Percentiles rank a stretch among this genome's conserved stretches.
Evolutionary conservation across 2,797 vertebrate genomes (phyloP).

Genomic region (Dicrostonyx torquatus): DNA sequence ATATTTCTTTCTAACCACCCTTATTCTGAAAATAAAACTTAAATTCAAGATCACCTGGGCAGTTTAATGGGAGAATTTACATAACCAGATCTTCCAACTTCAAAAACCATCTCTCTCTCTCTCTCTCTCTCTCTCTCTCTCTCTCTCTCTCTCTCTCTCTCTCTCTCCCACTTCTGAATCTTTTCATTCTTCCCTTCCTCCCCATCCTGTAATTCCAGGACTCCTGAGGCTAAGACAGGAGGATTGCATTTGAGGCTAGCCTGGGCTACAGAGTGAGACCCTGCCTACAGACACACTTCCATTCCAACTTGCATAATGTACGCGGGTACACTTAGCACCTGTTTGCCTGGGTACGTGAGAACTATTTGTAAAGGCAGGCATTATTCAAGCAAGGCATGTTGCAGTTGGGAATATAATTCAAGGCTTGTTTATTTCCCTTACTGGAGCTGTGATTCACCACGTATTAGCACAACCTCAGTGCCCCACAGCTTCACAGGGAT

Average conservation of each 20-base stretch:
- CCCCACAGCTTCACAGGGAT: not conserved
- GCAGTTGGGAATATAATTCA: not conserved
- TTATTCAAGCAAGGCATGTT: not conserved
- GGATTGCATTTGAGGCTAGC: not conserved
- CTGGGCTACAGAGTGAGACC: not conserved
- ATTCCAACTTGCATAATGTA: not conserved
- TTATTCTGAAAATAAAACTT: conserved; percentile 31
- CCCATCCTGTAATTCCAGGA: not conserved
- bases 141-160: rapidly evolving
- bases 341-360: not conserved
- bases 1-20: conserved; percentile 11
- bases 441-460: not conserved
- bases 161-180: not conserved
- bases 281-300: not conserved
- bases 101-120: too few species aligned
- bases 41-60: not conserved
- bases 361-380: not conserved
- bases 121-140: too few species aligned
- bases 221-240: not conserved
- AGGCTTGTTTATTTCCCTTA: not conserved
- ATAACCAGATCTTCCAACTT: too few species aligned
- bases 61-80: too few species aligned
- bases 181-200: not conserved
- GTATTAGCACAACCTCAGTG: not conserved
- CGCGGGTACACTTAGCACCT: not conserved